phyloP scores from a whole-genome alignment of 2,888 invertebrate species.

The Cremastinae sp. region DNA sequence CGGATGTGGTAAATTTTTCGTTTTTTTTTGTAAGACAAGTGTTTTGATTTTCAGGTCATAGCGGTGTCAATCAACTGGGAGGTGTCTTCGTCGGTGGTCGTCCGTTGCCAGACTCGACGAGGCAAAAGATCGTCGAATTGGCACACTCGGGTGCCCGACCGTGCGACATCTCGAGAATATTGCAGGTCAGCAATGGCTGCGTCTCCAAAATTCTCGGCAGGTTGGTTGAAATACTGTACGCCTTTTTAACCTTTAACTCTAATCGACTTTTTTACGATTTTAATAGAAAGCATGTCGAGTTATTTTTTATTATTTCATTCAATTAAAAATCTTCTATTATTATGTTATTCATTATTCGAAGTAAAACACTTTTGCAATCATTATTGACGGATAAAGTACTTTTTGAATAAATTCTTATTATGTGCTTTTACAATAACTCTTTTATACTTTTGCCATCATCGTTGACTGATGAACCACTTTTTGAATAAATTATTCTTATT shows the following conservation, averaged over 20 bases:
- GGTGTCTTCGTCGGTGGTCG: conserved; percentile 99
- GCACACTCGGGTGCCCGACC: conserved; percentile 98
- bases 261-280: no score
- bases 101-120: conserved; percentile 97
- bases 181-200: conserved; percentile 99
- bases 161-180: conserved; percentile 98
- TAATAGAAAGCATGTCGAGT: no score
- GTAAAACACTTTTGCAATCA: no score
- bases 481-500: no score
- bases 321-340: no score
- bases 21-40: conserved; percentile 1
- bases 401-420: no score
- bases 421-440: no score
- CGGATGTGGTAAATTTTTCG: neutral
- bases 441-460: no score
- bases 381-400: no score
- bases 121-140: conserved; percentile 99
- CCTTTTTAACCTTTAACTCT: neutral
- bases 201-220: conserved; percentile 99
- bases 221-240: conserved; percentile 83
- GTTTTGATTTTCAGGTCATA: conserved; percentile 87
- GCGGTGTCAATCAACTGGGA: conserved; percentile 99
- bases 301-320: no score
- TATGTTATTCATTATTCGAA: no score
- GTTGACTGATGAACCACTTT: no score